phyloP scores from a whole-genome alignment of 2,797 vertebrate genomes.

The Muscicapa comitata region DNA sequence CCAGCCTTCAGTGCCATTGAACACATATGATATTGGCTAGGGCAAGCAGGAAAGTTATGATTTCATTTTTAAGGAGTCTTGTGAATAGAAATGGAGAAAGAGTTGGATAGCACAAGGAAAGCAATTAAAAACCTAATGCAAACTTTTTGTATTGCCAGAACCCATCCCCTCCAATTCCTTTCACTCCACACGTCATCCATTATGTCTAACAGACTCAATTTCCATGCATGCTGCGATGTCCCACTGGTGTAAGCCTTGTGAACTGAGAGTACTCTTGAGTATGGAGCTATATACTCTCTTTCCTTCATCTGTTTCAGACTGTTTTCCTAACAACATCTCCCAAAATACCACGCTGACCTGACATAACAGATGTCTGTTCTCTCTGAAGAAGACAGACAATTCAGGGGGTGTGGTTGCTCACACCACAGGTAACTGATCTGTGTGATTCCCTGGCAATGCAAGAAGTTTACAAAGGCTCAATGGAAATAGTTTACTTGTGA shows the following conservation, averaged over 20 bases:
- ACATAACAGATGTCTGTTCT: not conserved
- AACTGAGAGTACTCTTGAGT: not conserved
- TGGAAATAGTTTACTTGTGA: not conserved
- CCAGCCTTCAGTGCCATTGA: not conserved
- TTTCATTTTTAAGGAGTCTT: constrained; percentile 16
- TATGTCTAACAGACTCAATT: not conserved
- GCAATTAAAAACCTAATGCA: not conserved
- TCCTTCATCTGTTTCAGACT: not conserved
- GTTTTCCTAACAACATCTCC: not conserved
- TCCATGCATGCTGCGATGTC: not conserved
- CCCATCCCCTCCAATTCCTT: not conserved
- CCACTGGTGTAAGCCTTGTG: not conserved
- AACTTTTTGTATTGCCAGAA: not conserved
- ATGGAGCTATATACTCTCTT: not conserved
- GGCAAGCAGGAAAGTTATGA: not conserved
- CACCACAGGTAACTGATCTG: not conserved
- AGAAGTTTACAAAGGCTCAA: not conserved
- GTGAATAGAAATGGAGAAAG: not conserved
- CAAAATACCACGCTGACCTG: not conserved
- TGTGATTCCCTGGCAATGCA: not conserved
- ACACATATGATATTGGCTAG: not conserved
- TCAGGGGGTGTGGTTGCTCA: not conserved
- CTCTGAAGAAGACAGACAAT: not conserved
- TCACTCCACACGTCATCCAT: not conserved
- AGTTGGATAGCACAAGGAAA: not conserved